Base-by-base conservation (phyloP, 2,113 vertebrate species). In the Buteo buteo region DNA sequence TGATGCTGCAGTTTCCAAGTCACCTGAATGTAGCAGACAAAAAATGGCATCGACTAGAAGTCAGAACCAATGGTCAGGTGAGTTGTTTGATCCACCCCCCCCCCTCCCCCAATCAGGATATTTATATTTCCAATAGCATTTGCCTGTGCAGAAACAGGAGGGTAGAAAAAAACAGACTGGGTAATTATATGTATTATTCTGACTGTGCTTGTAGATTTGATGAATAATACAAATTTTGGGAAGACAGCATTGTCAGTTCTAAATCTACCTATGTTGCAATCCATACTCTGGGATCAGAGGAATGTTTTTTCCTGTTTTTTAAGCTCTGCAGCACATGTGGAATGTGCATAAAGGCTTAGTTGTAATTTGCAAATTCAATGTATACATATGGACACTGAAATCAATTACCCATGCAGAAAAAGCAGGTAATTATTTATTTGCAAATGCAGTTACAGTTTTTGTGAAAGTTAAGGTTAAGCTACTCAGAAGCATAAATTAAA, bases 51-150 rank as follows among this genome's bases (percentile, higher is more conserved):
- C 98, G 97, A 47, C 97, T 99, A 55, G 99, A 99, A 93, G 97
- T 99, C 95, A 98, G 98, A 97, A 98, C 98, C 94, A 98, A 97
- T 94, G 98, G 98, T 96, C 98, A 99, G 98, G 99, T 99, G 80
- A 88, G 98, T 88, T 80, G 25, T 45, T 16, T 54, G 62, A 40
- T 45, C 52, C 20, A 38, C 10, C 26, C 3, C 8, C 18, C 18
- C 18, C 45, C 45, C 1, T 18, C 44, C 45, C 2, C 32, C 13
- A 28, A 28, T 42, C 28, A 20, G 24, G 22, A 19, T 76, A 50
- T 67, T 84, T 76, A 3, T 55, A 66, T 79, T 82, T 80, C n/a
- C 31, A 42, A 25, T 40, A 77, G 19, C 21, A 65, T 73, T 92
- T 84, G 8, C 54, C 17, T 79, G 22, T 66, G 36, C 25, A 72